These are phyloP conservation scores for Temnopleurus reevesii DNA, from an alignment of 53 echinoderm and acorn worm species.

Conservation along the genomic window DNA sequence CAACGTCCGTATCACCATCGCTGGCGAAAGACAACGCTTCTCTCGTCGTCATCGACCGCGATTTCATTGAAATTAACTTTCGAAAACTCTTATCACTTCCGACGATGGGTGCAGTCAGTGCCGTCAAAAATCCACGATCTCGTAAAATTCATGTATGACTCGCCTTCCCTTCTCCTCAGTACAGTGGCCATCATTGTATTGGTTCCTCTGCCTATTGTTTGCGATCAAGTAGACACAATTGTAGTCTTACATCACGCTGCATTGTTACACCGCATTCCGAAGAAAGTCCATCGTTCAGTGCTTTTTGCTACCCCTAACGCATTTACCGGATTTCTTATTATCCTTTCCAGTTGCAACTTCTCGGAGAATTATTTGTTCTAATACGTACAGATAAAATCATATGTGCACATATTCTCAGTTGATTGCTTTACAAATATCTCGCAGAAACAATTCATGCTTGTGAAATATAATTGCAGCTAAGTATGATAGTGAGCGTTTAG, in stretches of 20 bases:
- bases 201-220: background rate
- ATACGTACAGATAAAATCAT: too few relatives aligned
- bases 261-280: conserved; percentile 36
- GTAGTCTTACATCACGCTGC: conserved; percentile 1
- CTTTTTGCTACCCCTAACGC: too few relatives aligned
- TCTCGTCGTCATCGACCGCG: conserved; percentile 32
- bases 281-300: conserved; percentile 15
- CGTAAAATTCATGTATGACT: too few relatives aligned
- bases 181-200: background rate
- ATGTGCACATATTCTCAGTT: too few relatives aligned
- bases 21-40: conserved; percentile 27
- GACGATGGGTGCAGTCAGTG: background rate
- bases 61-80: background rate
- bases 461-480: too few relatives aligned
- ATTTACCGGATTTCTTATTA: too few relatives aligned
- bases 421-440: too few relatives aligned
- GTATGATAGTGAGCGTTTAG: too few relatives aligned
- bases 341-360: too few relatives aligned
- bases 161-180: background rate
- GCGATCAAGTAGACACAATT: background rate
- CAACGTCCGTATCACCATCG: conserved; percentile 50
- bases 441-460: too few relatives aligned
- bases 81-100: background rate
- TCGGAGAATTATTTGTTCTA: too few relatives aligned
- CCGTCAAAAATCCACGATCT: too few relatives aligned